phyloP scores from a whole-genome alignment of 2,888 invertebrate genomes.

The Marasmarcha lunaedactyla region DNA sequence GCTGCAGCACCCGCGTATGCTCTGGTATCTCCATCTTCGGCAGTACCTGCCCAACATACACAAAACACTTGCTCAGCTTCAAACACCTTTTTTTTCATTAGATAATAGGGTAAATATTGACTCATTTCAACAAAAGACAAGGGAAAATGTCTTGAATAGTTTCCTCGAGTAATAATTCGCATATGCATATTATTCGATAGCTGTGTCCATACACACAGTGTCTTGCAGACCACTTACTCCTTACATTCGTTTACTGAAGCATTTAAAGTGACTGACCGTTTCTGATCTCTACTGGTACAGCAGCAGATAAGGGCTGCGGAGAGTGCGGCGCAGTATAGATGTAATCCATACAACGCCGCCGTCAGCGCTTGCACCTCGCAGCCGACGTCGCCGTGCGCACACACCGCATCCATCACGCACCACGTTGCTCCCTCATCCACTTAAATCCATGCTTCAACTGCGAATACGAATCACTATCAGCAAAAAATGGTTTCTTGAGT shows the following conservation, averaged over 20 bases:
- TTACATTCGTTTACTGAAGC: too few relatives aligned
- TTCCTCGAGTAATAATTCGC: too few relatives aligned
- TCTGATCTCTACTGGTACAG: conserved; percentile 33
- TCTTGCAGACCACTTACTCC: too few relatives aligned
- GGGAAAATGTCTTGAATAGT: too few relatives aligned
- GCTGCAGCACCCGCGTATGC: conserved; percentile 42
- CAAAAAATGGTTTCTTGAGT: not conserved
- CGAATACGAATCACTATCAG: not conserved
- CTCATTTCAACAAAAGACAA: too few relatives aligned
- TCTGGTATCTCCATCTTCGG: conserved; percentile 48
- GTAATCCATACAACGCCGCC: conserved; percentile 49
- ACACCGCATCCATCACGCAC: conserved; percentile 44
- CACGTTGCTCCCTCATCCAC: too few relatives aligned
- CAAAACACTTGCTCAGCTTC: too few relatives aligned
- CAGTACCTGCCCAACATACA: conserved; percentile 16
- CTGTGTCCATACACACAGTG: too few relatives aligned
- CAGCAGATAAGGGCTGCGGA: conserved; percentile 51
- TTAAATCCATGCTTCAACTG: too few relatives aligned
- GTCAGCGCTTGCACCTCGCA: conserved; percentile 43
- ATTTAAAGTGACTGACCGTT: conserved; percentile 34
- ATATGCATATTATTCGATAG: too few relatives aligned
- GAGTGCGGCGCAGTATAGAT: conserved; percentile 54
- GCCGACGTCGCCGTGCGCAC: conserved; percentile 29
- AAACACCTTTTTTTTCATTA: too few relatives aligned
- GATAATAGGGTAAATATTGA: too few relatives aligned